Evolutionary conservation across 2,888 invertebrate genomes (phyloP), one percentile per base, ranked within the genome.

Genomic region (Tenthredo mesomela): DNA sequence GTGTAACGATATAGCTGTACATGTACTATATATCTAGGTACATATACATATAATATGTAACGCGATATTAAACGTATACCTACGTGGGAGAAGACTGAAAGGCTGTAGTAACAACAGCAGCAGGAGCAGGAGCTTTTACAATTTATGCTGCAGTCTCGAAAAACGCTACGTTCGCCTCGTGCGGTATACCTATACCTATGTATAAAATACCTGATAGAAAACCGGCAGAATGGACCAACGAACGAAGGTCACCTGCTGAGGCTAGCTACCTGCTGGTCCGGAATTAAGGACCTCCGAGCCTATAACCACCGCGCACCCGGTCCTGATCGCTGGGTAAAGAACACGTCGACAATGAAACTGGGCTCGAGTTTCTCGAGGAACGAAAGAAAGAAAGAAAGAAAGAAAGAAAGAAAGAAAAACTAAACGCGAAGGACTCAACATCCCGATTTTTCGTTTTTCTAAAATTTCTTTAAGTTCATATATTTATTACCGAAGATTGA

Each of bases 271-370:
- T 80, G 80, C 80, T 80, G 80, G 61, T 80, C 80, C 21, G 80
- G 61, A 80, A 80, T 80, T 80, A 58, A 80, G 80, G 80, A 80
- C 80, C 80, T 80, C 80, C 80, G 47, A 77, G 77, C 77, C n/a
- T n/a, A n/a, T n/a, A n/a, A 33, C 50, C 18, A 9, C 21, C 2
- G 15, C 6, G 15, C 7, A 33, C 77, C n/a, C 21, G 18, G 37
- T 25, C 40, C 9, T 50, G 29, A 33, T 61, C 47, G 61, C 5
- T 10, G n/a, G 21, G 40, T 18, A 40, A 37, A 80, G 40, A 21
- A n/a, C 54, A 50, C 33, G 33, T 61, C 61, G 80, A 61, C 80
- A 40, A 80, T 80, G 61, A 80, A 80, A 61, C 61, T 40, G 10
- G 61, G 37, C 12, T 80, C 61, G 40, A 50, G 29, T 80, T 80